A percentile compares a stretch with the other conserved stretches of the same genome.
Evolutionary conservation across 2,113 vertebrate species (phyloP).

Genomic region (Spea multiplicata): DNA sequence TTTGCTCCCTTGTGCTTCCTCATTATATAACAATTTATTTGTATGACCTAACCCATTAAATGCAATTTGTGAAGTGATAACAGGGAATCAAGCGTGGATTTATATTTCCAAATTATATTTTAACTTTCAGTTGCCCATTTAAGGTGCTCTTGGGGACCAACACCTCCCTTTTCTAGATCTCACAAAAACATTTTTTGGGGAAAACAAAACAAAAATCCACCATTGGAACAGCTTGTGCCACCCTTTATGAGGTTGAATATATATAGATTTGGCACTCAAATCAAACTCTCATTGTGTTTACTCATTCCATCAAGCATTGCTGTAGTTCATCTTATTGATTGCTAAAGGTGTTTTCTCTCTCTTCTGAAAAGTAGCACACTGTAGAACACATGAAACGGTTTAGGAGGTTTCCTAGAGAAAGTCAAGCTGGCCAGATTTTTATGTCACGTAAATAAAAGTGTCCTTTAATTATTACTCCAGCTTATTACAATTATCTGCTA

Average conservation of each 20-base stretch:
- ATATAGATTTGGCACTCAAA: too few relatives aligned
- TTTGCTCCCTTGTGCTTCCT: background rate
- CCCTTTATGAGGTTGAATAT: background rate
- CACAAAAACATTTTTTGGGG: background rate
- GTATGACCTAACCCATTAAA: background rate
- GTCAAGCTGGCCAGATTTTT: too few relatives aligned
- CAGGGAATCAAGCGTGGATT: background rate
- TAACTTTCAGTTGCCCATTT: background rate
- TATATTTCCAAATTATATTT: background rate
- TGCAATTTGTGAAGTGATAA: background rate
- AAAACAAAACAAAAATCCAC: background rate
- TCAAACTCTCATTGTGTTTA: too few relatives aligned
- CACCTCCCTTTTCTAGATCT: background rate
- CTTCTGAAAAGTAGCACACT: too few relatives aligned
- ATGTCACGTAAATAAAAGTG: too few relatives aligned
- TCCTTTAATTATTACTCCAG: too few relatives aligned
- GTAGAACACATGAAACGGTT: too few relatives aligned
- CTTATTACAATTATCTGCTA: too few relatives aligned
- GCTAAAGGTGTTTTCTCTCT: too few relatives aligned
- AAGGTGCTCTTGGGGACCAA: background rate
- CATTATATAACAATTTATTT: slow-evolving; percentile 1
- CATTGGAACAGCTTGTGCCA: background rate
- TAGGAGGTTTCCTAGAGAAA: too few relatives aligned
- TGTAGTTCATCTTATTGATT: too few relatives aligned
- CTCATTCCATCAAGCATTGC: too few relatives aligned